Evolutionary conservation across 2,113 vertebrate genomes (phyloP).

Genomic region (pig (Sus scrofa)): DNA sequence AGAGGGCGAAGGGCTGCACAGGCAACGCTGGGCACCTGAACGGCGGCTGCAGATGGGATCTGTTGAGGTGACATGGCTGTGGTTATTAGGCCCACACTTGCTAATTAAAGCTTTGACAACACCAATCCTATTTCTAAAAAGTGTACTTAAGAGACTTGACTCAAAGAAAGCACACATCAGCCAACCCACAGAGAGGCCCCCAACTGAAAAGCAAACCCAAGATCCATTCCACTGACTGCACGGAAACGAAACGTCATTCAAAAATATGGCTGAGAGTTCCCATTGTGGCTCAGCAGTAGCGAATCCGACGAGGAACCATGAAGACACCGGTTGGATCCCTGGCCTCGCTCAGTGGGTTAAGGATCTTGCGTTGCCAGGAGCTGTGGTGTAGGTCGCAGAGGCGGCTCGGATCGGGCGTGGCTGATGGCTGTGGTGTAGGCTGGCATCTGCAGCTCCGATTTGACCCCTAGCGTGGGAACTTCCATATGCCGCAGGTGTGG

Average conservation of each 20-base stretch:
- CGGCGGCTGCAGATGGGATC: background rate
- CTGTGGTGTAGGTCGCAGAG: no score
- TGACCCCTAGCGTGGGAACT: no score
- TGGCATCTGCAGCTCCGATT: no score
- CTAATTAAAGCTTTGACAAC: background rate
- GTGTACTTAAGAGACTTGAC: background rate
- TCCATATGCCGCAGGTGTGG: no score
- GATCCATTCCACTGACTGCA: background rate
- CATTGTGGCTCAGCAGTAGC: no score
- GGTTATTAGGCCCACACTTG: background rate
- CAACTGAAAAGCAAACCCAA: background rate
- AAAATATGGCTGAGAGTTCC: background rate
- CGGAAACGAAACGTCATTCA: background rate
- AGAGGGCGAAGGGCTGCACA: background rate
- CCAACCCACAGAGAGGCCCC: background rate
- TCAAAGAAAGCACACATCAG: background rate
- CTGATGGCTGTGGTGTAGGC: no score
- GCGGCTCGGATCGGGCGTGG: no score
- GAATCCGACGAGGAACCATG: no score
- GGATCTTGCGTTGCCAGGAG: no score
- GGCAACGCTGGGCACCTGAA: background rate
- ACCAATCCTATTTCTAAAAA: background rate
- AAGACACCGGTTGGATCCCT: no score
- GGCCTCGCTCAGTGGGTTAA: no score
- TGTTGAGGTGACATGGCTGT: background rate